Evolutionary conservation across 2,888 invertebrate genomes (phyloP).

Genomic region (Drosophila eohydei): DNA sequence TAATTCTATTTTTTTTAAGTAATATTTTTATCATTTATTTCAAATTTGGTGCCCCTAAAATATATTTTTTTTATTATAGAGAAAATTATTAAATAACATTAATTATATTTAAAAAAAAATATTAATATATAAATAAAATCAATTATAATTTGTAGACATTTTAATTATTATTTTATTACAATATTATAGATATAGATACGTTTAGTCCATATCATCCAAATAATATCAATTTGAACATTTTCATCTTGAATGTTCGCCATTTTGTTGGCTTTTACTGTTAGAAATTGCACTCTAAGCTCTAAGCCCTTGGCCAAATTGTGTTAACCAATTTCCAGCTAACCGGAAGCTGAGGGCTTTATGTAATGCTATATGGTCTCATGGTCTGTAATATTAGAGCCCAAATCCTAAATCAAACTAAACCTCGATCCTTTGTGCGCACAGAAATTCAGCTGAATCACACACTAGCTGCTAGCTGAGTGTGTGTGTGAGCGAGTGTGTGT

Average conservation of each 20-base stretch:
- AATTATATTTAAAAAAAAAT: no score
- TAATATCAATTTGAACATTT: not conserved
- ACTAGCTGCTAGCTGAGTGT: conserved; percentile 18
- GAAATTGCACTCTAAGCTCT: not conserved
- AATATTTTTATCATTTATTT: no score
- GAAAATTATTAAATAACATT: no score
- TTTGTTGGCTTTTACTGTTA: conserved; percentile 10
- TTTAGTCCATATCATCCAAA: no score
- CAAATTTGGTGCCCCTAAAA: no score
- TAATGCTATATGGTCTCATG: conserved; percentile 16
- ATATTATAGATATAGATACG: no score
- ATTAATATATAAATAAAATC: no score
- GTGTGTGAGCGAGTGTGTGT: conserved; percentile 43
- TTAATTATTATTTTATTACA: no score
- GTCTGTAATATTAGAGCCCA: conserved; percentile 30
- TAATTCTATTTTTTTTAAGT: no score
- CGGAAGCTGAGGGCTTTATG: conserved; percentile 20
- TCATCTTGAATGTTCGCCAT: not conserved
- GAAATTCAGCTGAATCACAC: conserved; percentile 52
- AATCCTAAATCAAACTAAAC: conserved; percentile 66
- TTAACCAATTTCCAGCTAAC: conserved; percentile 39
- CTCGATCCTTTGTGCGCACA: conserved; percentile 49
- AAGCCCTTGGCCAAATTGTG: conserved; percentile 25
- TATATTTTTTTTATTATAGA: no score
- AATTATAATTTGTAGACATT: no score